phyloP scores from a whole-genome alignment of 2,113 vertebrate species.

The Myodes glareolus region DNA sequence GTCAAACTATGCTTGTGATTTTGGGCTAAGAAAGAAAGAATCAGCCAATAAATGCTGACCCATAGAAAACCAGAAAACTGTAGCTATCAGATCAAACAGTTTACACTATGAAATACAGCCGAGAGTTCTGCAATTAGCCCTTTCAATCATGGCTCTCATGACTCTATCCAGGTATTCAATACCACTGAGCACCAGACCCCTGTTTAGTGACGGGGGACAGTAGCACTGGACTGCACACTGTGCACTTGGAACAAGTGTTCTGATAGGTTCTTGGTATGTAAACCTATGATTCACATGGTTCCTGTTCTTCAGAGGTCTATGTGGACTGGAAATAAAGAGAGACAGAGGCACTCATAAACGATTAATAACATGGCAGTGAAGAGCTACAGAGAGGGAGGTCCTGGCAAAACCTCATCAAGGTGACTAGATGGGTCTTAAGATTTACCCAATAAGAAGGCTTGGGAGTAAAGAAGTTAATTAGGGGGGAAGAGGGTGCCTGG shows the following conservation, averaged over 20 bases:
- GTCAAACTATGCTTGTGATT: neutral
- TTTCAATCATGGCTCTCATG: neutral
- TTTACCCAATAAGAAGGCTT: neutral
- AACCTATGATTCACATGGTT: neutral
- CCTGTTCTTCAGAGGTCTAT: neutral
- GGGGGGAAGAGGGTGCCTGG: neutral
- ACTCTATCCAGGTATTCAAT: neutral
- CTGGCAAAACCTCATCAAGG: neutral
- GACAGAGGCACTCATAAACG: neutral
- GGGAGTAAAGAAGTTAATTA: neutral
- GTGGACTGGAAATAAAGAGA: constrained; percentile 5
- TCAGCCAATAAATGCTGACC: neutral
- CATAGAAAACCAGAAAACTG: neutral
- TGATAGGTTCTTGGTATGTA: neutral
- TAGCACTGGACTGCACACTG: neutral
- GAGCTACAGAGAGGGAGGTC: neutral
- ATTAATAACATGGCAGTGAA: neutral
- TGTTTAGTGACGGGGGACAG: neutral
- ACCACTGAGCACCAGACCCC: neutral
- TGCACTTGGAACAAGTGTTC: neutral
- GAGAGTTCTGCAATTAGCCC: neutral
- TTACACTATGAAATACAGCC: neutral
- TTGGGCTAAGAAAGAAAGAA: neutral
- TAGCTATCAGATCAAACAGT: neutral
- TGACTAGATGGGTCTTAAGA: neutral